A percentile compares a stretch with the other conserved stretches of the same genome.
Evolutionary conservation across 53 echinoderm and acorn worm species (phyloP).

Genomic region (Luidia sarsii): DNA sequence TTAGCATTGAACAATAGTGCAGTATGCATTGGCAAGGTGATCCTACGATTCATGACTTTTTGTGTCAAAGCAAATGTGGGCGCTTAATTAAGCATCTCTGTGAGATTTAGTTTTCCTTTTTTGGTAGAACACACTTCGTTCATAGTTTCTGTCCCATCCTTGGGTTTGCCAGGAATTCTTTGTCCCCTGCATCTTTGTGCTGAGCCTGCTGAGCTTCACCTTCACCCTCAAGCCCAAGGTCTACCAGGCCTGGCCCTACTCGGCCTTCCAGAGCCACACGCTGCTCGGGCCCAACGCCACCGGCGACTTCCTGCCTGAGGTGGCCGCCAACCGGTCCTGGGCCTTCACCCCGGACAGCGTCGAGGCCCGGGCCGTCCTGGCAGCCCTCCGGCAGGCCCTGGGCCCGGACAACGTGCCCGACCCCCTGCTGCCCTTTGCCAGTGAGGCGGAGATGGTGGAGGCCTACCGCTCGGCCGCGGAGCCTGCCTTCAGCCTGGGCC

Average conservation of each 20-base stretch:
- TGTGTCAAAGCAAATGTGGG: too few relatives aligned
- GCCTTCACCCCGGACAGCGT: constrained; percentile 41
- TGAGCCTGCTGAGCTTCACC: constrained; percentile 41
- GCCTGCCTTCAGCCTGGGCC: background rate
- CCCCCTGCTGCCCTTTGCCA: background rate
- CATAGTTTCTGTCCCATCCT: too few relatives aligned
- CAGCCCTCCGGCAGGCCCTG: background rate
- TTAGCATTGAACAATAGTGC: too few relatives aligned
- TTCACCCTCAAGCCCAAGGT: background rate
- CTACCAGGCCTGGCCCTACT: background rate
- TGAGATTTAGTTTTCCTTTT: too few relatives aligned
- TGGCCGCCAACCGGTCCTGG: background rate
- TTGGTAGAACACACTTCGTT: too few relatives aligned
- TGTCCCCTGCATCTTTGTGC: constrained; percentile 47
- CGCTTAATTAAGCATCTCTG: too few relatives aligned
- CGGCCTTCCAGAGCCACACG: background rate
- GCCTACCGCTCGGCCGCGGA: background rate
- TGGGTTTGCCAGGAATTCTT: constrained; percentile 72
- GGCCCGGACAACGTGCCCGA: background rate
- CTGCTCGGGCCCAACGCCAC: background rate
- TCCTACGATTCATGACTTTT: too few relatives aligned
- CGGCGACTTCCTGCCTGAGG: background rate
- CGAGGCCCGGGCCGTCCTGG: background rate
- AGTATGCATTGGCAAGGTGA: too few relatives aligned
- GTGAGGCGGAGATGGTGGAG: constrained; percentile 36